Base-by-base conservation (phyloP, 53 echinoderm and acorn worm genomes). In the Crossaster papposus region DNA sequence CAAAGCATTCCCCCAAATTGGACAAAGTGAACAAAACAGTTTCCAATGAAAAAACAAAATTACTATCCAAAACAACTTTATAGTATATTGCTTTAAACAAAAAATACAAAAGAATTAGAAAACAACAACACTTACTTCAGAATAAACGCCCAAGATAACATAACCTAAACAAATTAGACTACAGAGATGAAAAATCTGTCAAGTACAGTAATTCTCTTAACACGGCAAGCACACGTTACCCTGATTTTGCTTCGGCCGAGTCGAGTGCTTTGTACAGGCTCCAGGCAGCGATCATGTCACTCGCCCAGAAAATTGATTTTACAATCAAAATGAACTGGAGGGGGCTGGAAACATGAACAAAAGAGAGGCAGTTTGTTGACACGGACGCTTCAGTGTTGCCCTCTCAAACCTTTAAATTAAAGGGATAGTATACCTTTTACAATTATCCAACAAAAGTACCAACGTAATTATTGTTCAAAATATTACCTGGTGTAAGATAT, bases 251-350 rank as follows among this genome's bases (percentile, higher is more conserved):
- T 82, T 37, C 17, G 38, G 32, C 33, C 65, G 36, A 30, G 36
- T 35, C 3, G 82, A 82, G 82, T 82, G 82, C 36, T 65, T 20
- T 28, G 38, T 37, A 65, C 82, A 65, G 36, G 28, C 82, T 37
- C 24, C 65, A 4, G 82, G 82, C 64, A 26, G 14, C 30, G 35
- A 65, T 68, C 82, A 44, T 65, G 82, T 65, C 65, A 82, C 65
- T 82, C 36, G 64, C 65, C 7, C 70, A 1, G 68, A 82, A 68
- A 73, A 82, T 82, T 82, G 82, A 82, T 82, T 82, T 82, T 65
- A 82, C 82, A 54, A 65, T 82, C 82, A 82, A 68, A 65, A 65
- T 36, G 82, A 44, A 55, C n/a, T 30, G 33, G 74, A n/a, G 22
- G 24, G n/a, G n/a, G n/a, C 82, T 82, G 37, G 38, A 68, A 37